These are phyloP conservation scores for Spodoptera frugiperda DNA, from an alignment of 1,140 invertebrate species.

Conservation along the genomic window DNA sequence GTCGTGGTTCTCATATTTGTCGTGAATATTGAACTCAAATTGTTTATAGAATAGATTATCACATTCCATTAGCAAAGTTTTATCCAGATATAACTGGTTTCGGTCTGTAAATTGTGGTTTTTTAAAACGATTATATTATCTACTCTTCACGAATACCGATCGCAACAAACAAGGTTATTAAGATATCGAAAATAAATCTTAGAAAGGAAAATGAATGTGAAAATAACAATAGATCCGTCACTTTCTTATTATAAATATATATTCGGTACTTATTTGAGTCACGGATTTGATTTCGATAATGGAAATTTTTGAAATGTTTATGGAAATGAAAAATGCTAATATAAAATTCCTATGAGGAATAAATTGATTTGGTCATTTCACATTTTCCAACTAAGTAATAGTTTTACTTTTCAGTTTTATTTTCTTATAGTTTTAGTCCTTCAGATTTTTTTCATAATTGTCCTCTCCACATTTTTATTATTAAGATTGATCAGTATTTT, in stretches of 20 bases:
- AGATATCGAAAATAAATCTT: constrained; percentile 11
- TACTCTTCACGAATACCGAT: constrained; percentile 4
- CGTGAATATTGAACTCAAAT: constrained; percentile 21
- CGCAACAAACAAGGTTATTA: constrained; percentile 21
- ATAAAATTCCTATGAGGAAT: too few species aligned
- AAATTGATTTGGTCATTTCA: too few species aligned
- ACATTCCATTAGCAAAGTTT: constrained; percentile 20
- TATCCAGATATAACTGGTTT: constrained; percentile 22
- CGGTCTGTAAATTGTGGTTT: constrained; percentile 9
- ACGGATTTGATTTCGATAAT: too few species aligned
- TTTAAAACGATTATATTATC: constrained; percentile 6
- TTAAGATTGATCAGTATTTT: background rate
- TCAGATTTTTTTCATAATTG: too few species aligned
- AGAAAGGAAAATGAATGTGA: background rate
- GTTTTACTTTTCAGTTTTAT: too few species aligned
- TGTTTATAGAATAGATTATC: constrained; percentile 27
- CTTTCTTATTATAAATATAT: too few species aligned
- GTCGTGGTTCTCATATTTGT: background rate
- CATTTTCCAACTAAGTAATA: too few species aligned
- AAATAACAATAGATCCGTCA: background rate
- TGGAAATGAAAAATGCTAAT: too few species aligned
- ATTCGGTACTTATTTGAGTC: too few species aligned
- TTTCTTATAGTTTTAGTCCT: too few species aligned
- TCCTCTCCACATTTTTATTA: background rate
- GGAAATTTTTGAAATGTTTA: too few species aligned